phyloP scores from a whole-genome alignment of 2,888 invertebrate genomes.

The Cheilosia impressa region DNA sequence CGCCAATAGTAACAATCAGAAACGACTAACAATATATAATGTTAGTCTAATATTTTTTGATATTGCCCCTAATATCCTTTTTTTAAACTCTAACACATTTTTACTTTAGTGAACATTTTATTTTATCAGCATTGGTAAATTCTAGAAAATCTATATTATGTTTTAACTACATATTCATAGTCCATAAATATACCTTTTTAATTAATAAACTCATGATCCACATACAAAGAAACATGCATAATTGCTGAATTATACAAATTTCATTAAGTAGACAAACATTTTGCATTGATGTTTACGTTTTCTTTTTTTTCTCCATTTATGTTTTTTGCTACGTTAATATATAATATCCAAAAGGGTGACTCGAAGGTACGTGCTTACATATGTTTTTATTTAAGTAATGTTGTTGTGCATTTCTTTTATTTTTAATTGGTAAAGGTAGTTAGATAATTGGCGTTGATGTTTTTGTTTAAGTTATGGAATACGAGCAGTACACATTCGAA shows the following conservation, averaged over 20 bases:
- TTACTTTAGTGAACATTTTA: constrained; percentile 3
- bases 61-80: constrained; percentile 11
- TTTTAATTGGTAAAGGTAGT: not conserved
- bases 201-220: no score
- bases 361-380: constrained; percentile 81
- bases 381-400: constrained; percentile 32
- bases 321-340: constrained; percentile 69
- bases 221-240: not conserved
- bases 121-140: constrained; percentile 33
- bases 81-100: constrained; percentile 14
- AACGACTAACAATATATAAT: constrained; percentile 25
- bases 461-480: not conserved
- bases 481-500: not conserved
- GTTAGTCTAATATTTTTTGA: constrained; percentile 29
- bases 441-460: constrained; percentile 28
- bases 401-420: constrained; percentile 7
- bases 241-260: constrained; percentile 20
- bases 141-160: constrained; percentile 27
- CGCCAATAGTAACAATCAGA: constrained; percentile 16
- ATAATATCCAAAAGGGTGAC: constrained; percentile 79
- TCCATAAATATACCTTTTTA: constrained; percentile 12
- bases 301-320: constrained; percentile 71
- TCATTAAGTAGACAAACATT: constrained; percentile 53
- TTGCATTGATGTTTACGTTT: constrained; percentile 68
- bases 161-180: constrained; percentile 17